Base-by-base conservation (phyloP, 2,797 vertebrate species). In the Chaetodon trifasciatus region DNA sequence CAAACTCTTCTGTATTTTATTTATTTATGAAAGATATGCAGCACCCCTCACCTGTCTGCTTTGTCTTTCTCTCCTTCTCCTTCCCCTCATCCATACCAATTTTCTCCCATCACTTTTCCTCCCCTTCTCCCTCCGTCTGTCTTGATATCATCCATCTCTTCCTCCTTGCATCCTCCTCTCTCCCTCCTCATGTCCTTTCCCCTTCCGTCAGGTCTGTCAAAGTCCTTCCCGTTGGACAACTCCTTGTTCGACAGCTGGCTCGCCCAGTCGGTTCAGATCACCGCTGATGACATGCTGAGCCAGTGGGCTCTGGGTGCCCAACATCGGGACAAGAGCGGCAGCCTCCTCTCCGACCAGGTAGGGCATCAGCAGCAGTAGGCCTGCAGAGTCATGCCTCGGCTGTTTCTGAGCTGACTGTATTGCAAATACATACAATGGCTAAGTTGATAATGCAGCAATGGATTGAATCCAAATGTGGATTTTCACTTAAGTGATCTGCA, bases 241-340 rank as follows among this genome's bases (percentile, higher is more conserved):
- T 96, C 97, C 21, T 95, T 98, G 94, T 98, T 99, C 84, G 97
- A 98, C 93, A 98, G 97, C 95, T 99, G 98, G 98, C 91, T 99
- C 84, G 97, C 98, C 0, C 97, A 98, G 91, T 97, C 98, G 0
- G 97, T 99, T 66, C 97, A 99, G 94, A 99, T 99, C 94, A 98
- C 97, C 0, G 96, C 98, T 0, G 98, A 99, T 63, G 97, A 98
- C 94, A 96, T 98, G 97, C 96, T 98, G 95, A 97, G 97, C 23
- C 97, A 97, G 86, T 99, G 98, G 98, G 95, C 98, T 21, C 94
- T 99, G 70, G 97, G 96, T 69, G 95, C 95, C 0, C 95, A 96
- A 78, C 96, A 97, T 81, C 95, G 95, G 57, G 96, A 97, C 91
- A 95, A 95, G 69, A 95, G 96, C 0, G 95, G 96, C 0, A 97